Conservation (phyloP, 2,888 invertebrate species). For the Malthinus flaveolus region DNA sequence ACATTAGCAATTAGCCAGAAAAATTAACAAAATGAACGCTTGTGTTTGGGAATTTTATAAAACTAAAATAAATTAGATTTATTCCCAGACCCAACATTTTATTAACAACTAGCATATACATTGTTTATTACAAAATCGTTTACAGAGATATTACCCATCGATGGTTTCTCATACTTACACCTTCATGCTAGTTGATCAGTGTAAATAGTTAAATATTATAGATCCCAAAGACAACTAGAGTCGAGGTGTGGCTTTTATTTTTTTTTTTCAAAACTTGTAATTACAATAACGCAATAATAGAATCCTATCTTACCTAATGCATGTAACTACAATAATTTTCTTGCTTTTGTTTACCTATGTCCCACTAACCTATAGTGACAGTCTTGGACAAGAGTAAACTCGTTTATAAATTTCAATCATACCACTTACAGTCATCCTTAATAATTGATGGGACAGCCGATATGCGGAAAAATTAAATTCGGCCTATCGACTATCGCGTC, state of each 20-base stretch:
- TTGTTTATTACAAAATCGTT: constrained; percentile 45
- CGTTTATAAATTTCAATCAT: constrained; percentile 28
- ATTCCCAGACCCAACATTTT: constrained; percentile 54
- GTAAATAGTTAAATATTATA: constrained; percentile 23
- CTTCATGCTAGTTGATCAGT: constrained; percentile 37
- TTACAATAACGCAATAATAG: constrained; percentile 29
- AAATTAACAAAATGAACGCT: too few species aligned
- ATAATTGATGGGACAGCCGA: constrained; percentile 19
- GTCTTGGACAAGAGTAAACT: constrained; percentile 32
- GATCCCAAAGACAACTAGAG: constrained; percentile 30
- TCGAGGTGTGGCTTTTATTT: constrained; percentile 23
- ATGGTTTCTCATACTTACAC: constrained; percentile 29
- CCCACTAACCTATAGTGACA: constrained; percentile 26
- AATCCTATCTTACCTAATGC: constrained; percentile 32
- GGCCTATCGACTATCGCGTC: constrained; percentile 20
- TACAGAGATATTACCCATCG: constrained; percentile 40
- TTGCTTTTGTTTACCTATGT: constrained; percentile 24
- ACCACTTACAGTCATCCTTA: constrained; percentile 28
- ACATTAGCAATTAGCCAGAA: too few species aligned
- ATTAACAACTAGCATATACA: constrained; percentile 56
- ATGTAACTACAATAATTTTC: constrained; percentile 22
- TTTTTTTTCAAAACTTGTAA: constrained; percentile 19
- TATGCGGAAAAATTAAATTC: background rate
- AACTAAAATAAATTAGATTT: background rate
- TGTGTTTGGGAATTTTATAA: background rate